Evolutionary conservation across 2,113 vertebrate genomes (phyloP).

Genomic region (Cairina moschata): DNA sequence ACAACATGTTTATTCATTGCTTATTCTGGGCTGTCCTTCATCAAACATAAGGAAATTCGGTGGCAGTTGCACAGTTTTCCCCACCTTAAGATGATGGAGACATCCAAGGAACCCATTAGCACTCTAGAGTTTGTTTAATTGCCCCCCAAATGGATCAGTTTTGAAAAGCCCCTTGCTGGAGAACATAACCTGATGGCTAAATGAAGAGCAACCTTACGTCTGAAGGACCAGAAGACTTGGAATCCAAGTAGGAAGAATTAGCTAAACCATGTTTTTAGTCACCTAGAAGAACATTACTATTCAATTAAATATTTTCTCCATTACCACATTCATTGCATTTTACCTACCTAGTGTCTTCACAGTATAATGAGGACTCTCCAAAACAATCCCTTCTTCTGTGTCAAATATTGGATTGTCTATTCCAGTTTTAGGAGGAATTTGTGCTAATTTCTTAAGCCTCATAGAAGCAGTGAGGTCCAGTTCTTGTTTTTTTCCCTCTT

Average conservation of each 20-base stretch:
- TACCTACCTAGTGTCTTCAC: conserved; percentile 81
- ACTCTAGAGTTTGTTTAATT: background rate
- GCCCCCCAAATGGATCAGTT: background rate
- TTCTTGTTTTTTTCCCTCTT: conserved; percentile 86
- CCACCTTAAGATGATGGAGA: background rate
- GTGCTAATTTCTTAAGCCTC: conserved; percentile 90
- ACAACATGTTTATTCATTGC: background rate
- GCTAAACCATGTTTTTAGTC: background rate
- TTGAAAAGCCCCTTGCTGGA: background rate
- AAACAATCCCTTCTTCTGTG: conserved; percentile 83
- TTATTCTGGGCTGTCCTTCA: background rate
- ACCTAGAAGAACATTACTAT: background rate
- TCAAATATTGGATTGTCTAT: conserved; percentile 96
- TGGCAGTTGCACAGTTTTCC: background rate
- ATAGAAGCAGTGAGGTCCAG: conserved; percentile 90
- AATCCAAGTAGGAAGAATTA: background rate
- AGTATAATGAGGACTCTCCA: conserved; percentile 79
- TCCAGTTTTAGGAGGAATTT: conserved; percentile 91
- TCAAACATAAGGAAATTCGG: background rate
- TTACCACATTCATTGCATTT: background rate
- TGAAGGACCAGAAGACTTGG: background rate
- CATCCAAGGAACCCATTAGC: background rate
- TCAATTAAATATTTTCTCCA: background rate
- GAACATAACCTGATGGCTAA: background rate
- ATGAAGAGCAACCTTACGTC: background rate